Percentiles rank a stretch among this genome's conserved stretches.
phyloP scores from a whole-genome alignment of 2,113 vertebrate genomes.

The Podiceps cristatus region DNA sequence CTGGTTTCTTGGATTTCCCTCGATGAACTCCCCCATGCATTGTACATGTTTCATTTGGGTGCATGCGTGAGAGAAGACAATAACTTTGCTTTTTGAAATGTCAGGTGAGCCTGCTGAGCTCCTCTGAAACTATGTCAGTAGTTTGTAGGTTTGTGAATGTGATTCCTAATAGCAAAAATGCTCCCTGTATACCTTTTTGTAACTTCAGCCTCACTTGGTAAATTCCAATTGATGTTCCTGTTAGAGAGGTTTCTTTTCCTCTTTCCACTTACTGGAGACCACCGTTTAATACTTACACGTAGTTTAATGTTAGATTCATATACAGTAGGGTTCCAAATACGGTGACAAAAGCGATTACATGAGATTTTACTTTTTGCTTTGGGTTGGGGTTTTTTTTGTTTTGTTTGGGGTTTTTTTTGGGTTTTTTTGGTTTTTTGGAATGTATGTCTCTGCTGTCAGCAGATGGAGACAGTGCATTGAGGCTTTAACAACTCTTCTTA shows the following conservation, averaged over 20 bases:
- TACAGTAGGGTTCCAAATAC: not conserved
- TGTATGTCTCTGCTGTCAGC: not conserved
- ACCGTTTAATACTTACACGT: accelerated
- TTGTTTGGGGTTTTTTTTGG: not conserved
- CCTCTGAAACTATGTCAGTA: accelerated
- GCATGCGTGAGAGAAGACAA: accelerated
- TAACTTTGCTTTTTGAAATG: accelerated
- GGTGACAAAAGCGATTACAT: not conserved
- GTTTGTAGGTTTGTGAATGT: not conserved
- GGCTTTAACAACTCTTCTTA: not conserved
- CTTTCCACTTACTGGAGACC: not conserved
- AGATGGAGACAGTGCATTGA: not conserved
- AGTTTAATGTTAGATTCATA: not conserved
- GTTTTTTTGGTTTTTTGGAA: not conserved
- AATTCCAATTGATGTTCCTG: not conserved
- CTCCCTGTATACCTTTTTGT: accelerated
- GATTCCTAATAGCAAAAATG: not conserved
- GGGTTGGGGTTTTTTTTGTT: not conserved
- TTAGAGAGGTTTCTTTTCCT: not conserved
- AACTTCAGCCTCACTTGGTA: not conserved
- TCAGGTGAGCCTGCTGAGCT: not conserved
- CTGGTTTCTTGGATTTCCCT: not conserved
- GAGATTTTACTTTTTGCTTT: not conserved
- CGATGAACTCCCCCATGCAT: accelerated
- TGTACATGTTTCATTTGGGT: not conserved